Evolutionary conservation across 2,113 vertebrate genomes (phyloP).

Genomic region (Gambusia holbrooki): DNA sequence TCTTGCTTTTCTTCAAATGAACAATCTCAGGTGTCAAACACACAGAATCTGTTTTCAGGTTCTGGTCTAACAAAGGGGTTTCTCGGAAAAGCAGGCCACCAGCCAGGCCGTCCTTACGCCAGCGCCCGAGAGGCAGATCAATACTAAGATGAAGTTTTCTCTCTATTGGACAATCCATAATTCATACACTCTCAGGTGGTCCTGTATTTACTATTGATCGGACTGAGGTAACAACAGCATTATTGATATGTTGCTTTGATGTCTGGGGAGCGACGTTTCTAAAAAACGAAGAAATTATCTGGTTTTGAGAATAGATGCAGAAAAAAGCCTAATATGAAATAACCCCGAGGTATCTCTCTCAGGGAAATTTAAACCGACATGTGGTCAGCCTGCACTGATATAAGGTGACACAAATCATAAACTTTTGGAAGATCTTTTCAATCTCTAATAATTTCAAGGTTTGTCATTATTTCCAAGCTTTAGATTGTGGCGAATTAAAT

Average conservation of each 20-base stretch:
- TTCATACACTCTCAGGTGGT: slow-evolving; percentile 69
- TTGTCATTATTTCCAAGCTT: background rate
- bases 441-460: background rate
- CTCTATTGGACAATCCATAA: slow-evolving; percentile 66
- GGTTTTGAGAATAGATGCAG: slow-evolving; percentile 4
- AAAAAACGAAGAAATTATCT: slow-evolving; percentile 7
- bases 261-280: slow-evolving; percentile 19
- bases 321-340: background rate
- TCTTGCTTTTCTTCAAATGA: background rate
- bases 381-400: background rate
- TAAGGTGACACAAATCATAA: background rate
- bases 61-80: slow-evolving; percentile 16
- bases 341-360: background rate
- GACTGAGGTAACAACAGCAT: slow-evolving; percentile 43
- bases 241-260: slow-evolving; percentile 39
- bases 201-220: slow-evolving; percentile 70
- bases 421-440: too few relatives aligned
- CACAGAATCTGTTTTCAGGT: background rate
- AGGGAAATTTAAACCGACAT: background rate
- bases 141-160: slow-evolving; percentile 71
- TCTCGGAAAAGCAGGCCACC: slow-evolving; percentile 19
- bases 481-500: background rate
- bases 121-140: slow-evolving; percentile 47
- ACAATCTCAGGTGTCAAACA: slow-evolving; percentile 15
- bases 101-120: slow-evolving; percentile 21